A percentile compares a stretch with the other conserved stretches of the same genome.
phyloP scores from a whole-genome alignment of 1,140 invertebrate genomes.

The Bilobella aurantiaca region DNA sequence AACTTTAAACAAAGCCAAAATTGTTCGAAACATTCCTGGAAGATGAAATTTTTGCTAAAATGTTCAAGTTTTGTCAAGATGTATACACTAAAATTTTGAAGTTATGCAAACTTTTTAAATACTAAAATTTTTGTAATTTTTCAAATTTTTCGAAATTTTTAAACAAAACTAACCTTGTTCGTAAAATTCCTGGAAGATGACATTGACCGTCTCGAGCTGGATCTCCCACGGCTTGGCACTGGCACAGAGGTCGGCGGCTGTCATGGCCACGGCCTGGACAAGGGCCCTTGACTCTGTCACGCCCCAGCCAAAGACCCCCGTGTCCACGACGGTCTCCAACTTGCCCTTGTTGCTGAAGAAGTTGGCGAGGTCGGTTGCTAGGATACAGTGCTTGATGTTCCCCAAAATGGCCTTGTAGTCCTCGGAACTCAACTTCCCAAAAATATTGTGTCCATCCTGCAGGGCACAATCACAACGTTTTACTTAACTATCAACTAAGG shows the following conservation, averaged over 20 bases:
- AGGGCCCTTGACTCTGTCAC: slow-evolving; percentile 50
- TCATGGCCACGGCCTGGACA: slow-evolving; percentile 64
- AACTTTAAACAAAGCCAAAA: no score
- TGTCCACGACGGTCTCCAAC: slow-evolving; percentile 49
- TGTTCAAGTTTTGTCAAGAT: no score
- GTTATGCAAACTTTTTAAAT: no score
- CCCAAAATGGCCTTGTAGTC: slow-evolving; percentile 67
- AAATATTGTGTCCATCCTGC: slow-evolving; percentile 52
- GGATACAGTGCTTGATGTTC: slow-evolving; percentile 64
- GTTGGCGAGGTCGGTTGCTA: slow-evolving; percentile 67
- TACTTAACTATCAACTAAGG: no score
- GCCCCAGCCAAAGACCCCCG: slow-evolving; percentile 51
- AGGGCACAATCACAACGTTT: no score
- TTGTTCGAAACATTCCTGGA: no score
- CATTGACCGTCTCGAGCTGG: slow-evolving; percentile 63
- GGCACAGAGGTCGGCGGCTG: slow-evolving; percentile 65
- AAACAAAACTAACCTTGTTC: slow-evolving; percentile 51
- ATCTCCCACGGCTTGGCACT: slow-evolving; percentile 70
- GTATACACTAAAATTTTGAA: no score
- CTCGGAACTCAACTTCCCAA: slow-evolving; percentile 55
- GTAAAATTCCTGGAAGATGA: slow-evolving; percentile 78
- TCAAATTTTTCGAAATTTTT: no score
- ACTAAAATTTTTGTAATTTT: no score
- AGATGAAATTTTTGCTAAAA: no score
- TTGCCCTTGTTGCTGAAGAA: slow-evolving; percentile 66